Conservation (phyloP, 2,888 invertebrate species). For the Orthosia cruda region DNA sequence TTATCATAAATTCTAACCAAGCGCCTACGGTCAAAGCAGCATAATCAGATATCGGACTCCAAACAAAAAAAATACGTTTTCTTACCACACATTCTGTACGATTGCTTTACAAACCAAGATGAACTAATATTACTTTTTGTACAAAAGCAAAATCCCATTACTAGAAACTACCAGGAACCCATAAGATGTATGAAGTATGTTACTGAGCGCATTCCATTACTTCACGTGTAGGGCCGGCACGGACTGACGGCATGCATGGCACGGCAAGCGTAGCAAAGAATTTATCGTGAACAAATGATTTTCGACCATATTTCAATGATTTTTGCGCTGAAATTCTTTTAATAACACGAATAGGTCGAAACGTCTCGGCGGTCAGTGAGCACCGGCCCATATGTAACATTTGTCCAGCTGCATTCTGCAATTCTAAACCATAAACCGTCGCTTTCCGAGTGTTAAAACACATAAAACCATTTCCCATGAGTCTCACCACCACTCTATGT, state of each 20-base stretch:
- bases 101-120: slow-evolving; percentile 33
- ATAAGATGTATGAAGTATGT: slow-evolving; percentile 31
- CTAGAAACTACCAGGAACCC: slow-evolving; percentile 39
- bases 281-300: too few species aligned
- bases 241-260: too few species aligned
- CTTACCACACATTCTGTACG: slow-evolving; percentile 7
- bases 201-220: slow-evolving; percentile 47
- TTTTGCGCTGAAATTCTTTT: too few species aligned
- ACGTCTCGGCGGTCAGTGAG: too few species aligned
- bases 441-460: slow-evolving; percentile 70
- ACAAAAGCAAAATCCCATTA: slow-evolving; percentile 36
- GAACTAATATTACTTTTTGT: slow-evolving; percentile 41
- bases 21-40: background rate
- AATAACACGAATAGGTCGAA: too few species aligned
- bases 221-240: slow-evolving; percentile 1
- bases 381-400: slow-evolving; percentile 38
- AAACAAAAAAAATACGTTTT: background rate
- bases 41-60: background rate
- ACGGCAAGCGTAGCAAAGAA: too few species aligned
- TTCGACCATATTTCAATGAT: too few species aligned
- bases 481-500: slow-evolving; percentile 41
- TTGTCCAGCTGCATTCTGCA: slow-evolving; percentile 69
- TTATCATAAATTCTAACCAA: background rate
- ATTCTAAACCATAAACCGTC: slow-evolving; percentile 64
- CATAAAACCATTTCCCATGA: slow-evolving; percentile 77